These are phyloP conservation scores for Poeciliopsis turneri DNA, from an alignment of 2,797 vertebrate genomes.

Conservation along the genomic window DNA sequence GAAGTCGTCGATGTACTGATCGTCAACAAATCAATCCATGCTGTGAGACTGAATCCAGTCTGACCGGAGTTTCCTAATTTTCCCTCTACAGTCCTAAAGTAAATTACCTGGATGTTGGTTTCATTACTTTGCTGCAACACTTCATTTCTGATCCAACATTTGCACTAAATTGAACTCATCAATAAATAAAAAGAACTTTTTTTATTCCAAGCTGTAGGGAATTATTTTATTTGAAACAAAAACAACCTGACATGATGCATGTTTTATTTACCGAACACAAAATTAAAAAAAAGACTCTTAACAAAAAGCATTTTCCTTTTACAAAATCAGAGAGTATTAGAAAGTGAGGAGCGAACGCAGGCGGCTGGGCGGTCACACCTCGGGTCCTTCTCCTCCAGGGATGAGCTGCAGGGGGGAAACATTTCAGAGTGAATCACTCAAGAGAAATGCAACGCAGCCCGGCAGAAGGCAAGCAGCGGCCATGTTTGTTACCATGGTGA, in stretches of 20 bases:
- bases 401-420: slow-evolving; percentile 83
- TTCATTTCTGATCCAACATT: slow-evolving; percentile 19
- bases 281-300: slow-evolving; percentile 17
- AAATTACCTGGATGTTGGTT: slow-evolving; percentile 12
- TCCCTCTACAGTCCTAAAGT: background rate
- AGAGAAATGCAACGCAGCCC: background rate
- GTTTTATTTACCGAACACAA: slow-evolving; percentile 14
- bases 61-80: background rate
- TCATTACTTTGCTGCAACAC: slow-evolving; percentile 14
- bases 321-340: slow-evolving; percentile 21
- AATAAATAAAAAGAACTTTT: slow-evolving; percentile 33
- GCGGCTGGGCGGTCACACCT: slow-evolving; percentile 82
- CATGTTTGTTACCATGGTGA: slow-evolving; percentile 88
- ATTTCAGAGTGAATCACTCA: accelerated
- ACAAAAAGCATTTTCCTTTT: slow-evolving; percentile 50
- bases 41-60: background rate
- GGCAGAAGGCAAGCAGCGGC: accelerated
- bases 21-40: background rate
- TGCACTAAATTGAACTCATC: slow-evolving; percentile 44
- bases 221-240: slow-evolving; percentile 27
- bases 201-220: slow-evolving; percentile 23
- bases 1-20: slow-evolving; percentile 92
- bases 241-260: background rate
- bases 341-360: slow-evolving; percentile 31
- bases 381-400: slow-evolving; percentile 97